Base-by-base conservation (phyloP, 2,888 invertebrate genomes). In the Erebia aethiops region DNA sequence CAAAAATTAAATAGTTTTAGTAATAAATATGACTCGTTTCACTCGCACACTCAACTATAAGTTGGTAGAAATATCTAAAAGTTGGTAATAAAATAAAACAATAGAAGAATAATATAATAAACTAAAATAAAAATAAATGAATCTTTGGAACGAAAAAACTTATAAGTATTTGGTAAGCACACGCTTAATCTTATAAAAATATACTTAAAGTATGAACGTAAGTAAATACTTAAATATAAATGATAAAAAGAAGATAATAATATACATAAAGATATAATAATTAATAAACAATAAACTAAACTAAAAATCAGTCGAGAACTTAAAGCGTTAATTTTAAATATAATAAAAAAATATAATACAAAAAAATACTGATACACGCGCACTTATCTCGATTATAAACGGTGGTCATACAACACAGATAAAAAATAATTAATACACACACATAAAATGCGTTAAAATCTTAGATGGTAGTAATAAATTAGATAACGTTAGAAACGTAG, bases 61-160 rank as follows among this genome's bases (percentile, higher is more conserved):
- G 70, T 78, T 78, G 74, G 72, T 74, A 76, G 73, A 75, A 69
- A 82, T 70, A 79, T 79, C 54, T 54, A 54, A 18, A 54, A 54
- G 10, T 54, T 57, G 21, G 18, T 57, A 11, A 18, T 10, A 26
- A 81, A 78, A 80, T 81, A 78, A 81, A 80, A 81, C 2, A 9
- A 61, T 10, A 61, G 18, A 46, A 18, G 14, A 58, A 65, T 43
- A 43, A 81, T 80, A 83, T 77, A 80, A 77, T 74, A 75, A 76
- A 80, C 79, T 73, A 80, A 79, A 79, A 79, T 77, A 84, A 76
- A 81, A 74, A 75, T 71, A 79, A 77, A 81, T 78, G 84, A 86
- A 87, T 91, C 92, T 92, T 92, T 92, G 92, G 92, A 87, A 88
- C 85, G 79, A 82, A 88, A n/a, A 85, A 81, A 46, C 82, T 83